Percentiles rank a stretch among this genome's conserved stretches.
These are phyloP conservation scores for Pollicipes pollicipes DNA, from an alignment of 1,140 invertebrate species.

Conservation along the genomic window DNA sequence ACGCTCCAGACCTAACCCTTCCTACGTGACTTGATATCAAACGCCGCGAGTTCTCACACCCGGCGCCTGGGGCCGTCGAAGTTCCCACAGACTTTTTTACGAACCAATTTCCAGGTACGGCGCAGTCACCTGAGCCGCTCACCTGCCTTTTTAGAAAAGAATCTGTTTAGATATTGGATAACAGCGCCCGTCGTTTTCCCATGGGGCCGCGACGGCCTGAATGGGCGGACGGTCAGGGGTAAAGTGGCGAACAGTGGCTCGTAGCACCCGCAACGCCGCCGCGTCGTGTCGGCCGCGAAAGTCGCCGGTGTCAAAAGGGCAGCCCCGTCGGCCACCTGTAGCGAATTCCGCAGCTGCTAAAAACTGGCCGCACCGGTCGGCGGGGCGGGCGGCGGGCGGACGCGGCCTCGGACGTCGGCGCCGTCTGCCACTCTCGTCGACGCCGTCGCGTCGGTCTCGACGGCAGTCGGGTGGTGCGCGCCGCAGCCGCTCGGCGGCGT, in stretches of 20 bases:
- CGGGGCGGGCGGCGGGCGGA: too few relatives aligned
- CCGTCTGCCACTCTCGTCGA: too few relatives aligned
- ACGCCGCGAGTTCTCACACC: neutral
- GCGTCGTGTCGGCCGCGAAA: neutral
- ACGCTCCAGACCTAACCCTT: neutral
- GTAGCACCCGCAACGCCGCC: too few relatives aligned
- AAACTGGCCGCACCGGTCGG: too few relatives aligned
- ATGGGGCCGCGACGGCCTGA: neutral
- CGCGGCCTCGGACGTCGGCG: too few relatives aligned
- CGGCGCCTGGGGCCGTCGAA: too few relatives aligned
- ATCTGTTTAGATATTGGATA: constrained; percentile 2
- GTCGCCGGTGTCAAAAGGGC: neutral
- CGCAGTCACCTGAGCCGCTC: neutral
- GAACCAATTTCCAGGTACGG: neutral
- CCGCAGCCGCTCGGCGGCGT: too few relatives aligned
- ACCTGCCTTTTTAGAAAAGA: neutral
- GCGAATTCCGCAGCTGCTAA: neutral
- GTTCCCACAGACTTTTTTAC: neutral
- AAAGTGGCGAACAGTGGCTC: neutral
- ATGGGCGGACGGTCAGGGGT: neutral
- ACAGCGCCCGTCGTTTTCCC: neutral
- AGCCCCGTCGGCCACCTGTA: neutral
- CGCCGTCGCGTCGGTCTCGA: neutral
- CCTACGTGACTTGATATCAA: neutral
- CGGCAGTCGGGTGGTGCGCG: neutral